Conservation (phyloP, 2,113 vertebrate species). For the Coregonus clupeaformis region DNA sequence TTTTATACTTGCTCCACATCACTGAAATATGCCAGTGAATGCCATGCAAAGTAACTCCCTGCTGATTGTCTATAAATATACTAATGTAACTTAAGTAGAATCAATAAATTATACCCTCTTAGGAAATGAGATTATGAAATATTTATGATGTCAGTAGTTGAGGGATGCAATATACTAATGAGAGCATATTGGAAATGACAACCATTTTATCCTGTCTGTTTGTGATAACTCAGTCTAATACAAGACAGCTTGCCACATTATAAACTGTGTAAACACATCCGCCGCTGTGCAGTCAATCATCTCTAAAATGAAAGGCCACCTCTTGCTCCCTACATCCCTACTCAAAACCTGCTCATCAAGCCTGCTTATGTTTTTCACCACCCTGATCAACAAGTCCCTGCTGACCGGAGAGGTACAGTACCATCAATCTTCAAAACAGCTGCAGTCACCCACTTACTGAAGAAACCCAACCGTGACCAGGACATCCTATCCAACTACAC, state of each 20-base stretch:
- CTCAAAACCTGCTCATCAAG: too few relatives aligned
- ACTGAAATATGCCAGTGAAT: constrained; percentile 32
- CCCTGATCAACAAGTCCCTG: too few relatives aligned
- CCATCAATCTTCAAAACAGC: too few relatives aligned
- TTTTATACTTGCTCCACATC: constrained; percentile 67
- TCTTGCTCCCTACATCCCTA: too few relatives aligned
- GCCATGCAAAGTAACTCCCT: constrained; percentile 50
- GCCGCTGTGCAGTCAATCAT: too few relatives aligned
- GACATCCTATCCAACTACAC: too few relatives aligned
- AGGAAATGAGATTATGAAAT: constrained; percentile 49
- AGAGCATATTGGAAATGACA: constrained; percentile 44
- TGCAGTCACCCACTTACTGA: too few relatives aligned
- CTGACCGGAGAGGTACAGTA: too few relatives aligned
- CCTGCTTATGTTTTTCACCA: too few relatives aligned
- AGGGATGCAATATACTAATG: constrained; percentile 44
- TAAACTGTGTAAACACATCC: not conserved
- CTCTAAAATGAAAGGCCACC: too few relatives aligned
- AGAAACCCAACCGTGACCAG: too few relatives aligned
- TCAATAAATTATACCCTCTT: constrained; percentile 71
- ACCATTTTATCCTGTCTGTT: constrained; percentile 38
- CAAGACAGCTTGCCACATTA: not conserved
- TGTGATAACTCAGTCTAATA: constrained; percentile 12
- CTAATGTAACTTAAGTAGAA: constrained; percentile 64
- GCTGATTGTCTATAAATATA: constrained; percentile 68
- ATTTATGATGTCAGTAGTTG: constrained; percentile 49